Percentiles rank a stretch among this genome's conserved stretches.
Conservation (phyloP, 2,113 vertebrate species). For the Rhinopomastus cyanomelas region DNA sequence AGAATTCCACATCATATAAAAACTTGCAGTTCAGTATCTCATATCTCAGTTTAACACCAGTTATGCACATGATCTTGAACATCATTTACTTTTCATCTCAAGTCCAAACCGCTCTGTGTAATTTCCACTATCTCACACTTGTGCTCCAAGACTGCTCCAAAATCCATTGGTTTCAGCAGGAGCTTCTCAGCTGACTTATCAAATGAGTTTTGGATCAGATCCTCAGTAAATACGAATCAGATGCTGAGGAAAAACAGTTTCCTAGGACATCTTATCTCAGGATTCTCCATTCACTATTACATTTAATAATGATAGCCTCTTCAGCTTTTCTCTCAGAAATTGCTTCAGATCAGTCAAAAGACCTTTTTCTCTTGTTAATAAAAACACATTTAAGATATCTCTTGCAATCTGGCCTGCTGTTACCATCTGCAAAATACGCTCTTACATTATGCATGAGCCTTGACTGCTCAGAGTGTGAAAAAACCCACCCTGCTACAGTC, state of each 20-base stretch:
- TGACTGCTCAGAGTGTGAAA: slow-evolving; percentile 31
- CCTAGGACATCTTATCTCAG: neutral
- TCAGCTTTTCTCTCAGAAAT: slow-evolving; percentile 15
- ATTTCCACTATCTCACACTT: neutral
- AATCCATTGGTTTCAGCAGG: neutral
- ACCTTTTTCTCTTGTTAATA: slow-evolving; percentile 55
- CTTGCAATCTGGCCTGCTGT: slow-evolving; percentile 65
- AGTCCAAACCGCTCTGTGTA: neutral
- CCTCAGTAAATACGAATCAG: neutral
- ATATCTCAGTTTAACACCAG: neutral
- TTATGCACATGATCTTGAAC: neutral
- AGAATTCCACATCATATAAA: neutral
- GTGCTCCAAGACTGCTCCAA: neutral
- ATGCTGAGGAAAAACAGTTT: neutral
- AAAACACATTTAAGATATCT: slow-evolving; percentile 58
- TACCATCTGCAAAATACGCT: slow-evolving; percentile 60
- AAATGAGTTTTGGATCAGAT: neutral
- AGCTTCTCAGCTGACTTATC: slow-evolving; percentile 15
- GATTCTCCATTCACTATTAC: slow-evolving; percentile 35
- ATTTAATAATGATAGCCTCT: neutral
- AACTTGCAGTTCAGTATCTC: neutral
- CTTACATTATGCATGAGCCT: slow-evolving; percentile 74
- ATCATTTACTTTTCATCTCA: neutral
- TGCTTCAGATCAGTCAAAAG: slow-evolving; percentile 52
- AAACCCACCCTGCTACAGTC: neutral